These are phyloP conservation scores for Elysia crispata DNA, from an alignment of 2,888 invertebrate genomes.

Conservation along the genomic window DNA sequence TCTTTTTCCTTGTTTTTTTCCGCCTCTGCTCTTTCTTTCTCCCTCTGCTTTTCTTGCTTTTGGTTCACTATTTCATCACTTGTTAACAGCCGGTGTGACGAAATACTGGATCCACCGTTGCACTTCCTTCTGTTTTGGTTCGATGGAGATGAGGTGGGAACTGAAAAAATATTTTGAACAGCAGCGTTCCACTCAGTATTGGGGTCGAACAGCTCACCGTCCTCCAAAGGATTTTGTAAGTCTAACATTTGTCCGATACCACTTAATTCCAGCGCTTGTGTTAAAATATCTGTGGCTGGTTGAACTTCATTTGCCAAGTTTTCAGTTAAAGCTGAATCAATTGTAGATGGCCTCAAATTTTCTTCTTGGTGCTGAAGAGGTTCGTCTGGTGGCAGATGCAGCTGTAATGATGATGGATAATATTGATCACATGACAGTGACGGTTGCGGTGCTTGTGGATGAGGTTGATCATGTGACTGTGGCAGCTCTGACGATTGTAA, in stretches of 20 bases:
- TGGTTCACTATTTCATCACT: neutral
- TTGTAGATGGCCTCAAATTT: too few relatives aligned
- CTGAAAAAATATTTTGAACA: neutral
- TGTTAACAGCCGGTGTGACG: conserved; percentile 14
- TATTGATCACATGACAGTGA: too few relatives aligned
- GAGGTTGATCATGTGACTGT: too few relatives aligned
- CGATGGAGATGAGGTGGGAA: neutral
- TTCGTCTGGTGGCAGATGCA: too few relatives aligned
- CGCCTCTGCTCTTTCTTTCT: neutral
- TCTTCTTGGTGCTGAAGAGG: too few relatives aligned
- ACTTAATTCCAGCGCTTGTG: neutral
- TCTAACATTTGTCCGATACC: neutral
- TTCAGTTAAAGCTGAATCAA: too few relatives aligned
- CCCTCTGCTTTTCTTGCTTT: neutral
- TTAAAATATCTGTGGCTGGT: too few relatives aligned
- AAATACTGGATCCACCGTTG: neutral
- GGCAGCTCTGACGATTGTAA: too few relatives aligned
- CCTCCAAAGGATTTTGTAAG: neutral
- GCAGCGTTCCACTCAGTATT: neutral
- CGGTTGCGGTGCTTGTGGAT: too few relatives aligned
- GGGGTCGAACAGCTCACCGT: neutral
- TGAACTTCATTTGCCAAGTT: too few relatives aligned
- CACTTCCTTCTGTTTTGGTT: neutral
- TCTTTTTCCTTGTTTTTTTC: neutral
- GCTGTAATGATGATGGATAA: too few relatives aligned